Evolutionary conservation across 2,113 vertebrate genomes (phyloP).

Genomic region (Dascyllus trimaculatus): DNA sequence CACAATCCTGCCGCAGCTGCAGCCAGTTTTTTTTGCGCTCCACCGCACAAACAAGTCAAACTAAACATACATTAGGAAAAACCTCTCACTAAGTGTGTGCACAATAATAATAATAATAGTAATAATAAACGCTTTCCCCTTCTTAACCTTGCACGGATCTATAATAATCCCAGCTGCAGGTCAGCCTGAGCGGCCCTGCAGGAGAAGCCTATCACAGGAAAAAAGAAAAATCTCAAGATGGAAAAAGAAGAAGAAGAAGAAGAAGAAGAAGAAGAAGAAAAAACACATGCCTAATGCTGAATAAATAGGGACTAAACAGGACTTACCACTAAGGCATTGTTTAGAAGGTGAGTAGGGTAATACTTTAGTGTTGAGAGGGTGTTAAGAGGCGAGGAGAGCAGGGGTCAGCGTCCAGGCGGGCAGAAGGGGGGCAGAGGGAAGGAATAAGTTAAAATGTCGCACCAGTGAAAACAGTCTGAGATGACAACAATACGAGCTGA

Average conservation of each 20-base stretch:
- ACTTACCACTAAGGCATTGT: slow-evolving; percentile 87
- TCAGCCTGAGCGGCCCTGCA: slow-evolving; percentile 29
- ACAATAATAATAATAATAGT: slow-evolving; percentile 1
- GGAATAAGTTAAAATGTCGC: slow-evolving; percentile 82
- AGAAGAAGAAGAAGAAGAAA: slow-evolving; percentile 33
- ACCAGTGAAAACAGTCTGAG: slow-evolving; percentile 72
- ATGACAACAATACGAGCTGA: slow-evolving; percentile 73
- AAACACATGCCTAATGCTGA: slow-evolving; percentile 73
- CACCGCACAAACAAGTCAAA: neutral
- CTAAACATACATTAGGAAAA: slow-evolving; percentile 1
- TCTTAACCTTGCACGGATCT: neutral
- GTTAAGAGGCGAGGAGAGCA: slow-evolving; percentile 82
- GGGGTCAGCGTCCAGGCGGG: slow-evolving; percentile 83
- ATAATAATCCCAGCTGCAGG: slow-evolving; percentile 27
- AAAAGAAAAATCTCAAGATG: slow-evolving; percentile 2
- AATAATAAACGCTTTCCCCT: neutral
- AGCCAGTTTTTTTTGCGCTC: neutral
- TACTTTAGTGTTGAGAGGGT: slow-evolving; percentile 84
- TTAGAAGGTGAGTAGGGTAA: slow-evolving; percentile 86
- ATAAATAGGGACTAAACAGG: slow-evolving; percentile 78
- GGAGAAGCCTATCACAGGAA: no score
- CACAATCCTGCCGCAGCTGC: slow-evolving; percentile 10
- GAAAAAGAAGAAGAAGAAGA: slow-evolving; percentile 25
- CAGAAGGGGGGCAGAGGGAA: slow-evolving; percentile 82
- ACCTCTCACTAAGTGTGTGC: slow-evolving; percentile 16